phyloP scores from a whole-genome alignment of 2,113 vertebrate species.

The Catharus fuscescens region DNA sequence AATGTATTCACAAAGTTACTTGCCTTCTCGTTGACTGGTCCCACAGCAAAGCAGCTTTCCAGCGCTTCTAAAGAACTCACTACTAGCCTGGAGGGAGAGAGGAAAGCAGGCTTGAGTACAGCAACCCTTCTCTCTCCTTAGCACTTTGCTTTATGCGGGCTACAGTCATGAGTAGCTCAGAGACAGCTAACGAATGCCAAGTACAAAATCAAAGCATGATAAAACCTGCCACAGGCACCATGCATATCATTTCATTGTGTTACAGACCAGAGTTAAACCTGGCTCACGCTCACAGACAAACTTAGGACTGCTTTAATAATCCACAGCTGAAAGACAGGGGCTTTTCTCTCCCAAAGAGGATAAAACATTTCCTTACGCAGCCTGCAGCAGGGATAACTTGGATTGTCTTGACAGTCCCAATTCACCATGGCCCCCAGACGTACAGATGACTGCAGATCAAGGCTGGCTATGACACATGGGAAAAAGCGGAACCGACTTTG shows the following conservation, averaged over 20 bases:
- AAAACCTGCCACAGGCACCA: conserved; percentile 78
- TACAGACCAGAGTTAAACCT: conserved; percentile 76
- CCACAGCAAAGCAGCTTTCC: conserved; percentile 97
- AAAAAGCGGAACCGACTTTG: conserved; percentile 60
- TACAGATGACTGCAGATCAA: conserved; percentile 67
- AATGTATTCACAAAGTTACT: conserved; percentile 73
- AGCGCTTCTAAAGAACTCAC: conserved; percentile 97
- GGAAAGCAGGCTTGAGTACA: conserved; percentile 75
- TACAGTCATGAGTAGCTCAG: conserved; percentile 66
- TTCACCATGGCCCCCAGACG: conserved; percentile 65
- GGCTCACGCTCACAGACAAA: conserved; percentile 75
- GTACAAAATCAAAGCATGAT: conserved; percentile 76
- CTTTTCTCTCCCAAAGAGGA: conserved; percentile 77
- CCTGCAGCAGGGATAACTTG: conserved; percentile 79
- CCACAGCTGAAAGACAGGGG: conserved; percentile 73
- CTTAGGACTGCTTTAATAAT: conserved; percentile 78
- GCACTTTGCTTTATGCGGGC: conserved; percentile 61
- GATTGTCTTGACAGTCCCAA: conserved; percentile 72
- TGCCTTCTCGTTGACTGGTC: conserved; percentile 94
- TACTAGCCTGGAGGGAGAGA: conserved; percentile 88
- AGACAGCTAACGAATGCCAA: conserved; percentile 76
- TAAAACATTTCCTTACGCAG: conserved; percentile 72
- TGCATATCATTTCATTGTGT: conserved; percentile 71
- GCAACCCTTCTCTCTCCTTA: conserved; percentile 56
- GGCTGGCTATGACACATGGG: conserved; percentile 59